These are phyloP conservation scores for Scelioninae gen. 2 DNA, from an alignment of 2,888 invertebrate species.

Conservation along the genomic window DNA sequence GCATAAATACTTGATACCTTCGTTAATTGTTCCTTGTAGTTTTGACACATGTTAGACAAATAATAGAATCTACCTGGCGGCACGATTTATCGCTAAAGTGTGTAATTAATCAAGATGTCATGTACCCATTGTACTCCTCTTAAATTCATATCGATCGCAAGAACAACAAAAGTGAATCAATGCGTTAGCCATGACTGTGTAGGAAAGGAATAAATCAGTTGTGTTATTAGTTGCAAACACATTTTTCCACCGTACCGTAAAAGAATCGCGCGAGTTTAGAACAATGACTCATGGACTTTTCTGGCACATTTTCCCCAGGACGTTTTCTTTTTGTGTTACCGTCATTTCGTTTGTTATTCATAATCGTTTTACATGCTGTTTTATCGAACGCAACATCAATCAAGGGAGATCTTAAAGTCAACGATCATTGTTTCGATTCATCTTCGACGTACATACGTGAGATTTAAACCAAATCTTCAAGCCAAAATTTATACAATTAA, in stretches of 20 bases:
- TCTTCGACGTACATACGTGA: no score
- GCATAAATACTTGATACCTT: constrained; percentile 21
- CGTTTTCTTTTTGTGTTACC: constrained; percentile 15
- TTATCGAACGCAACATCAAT: constrained; percentile 10
- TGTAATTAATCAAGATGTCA: constrained; percentile 42
- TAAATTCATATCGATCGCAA: constrained; percentile 27
- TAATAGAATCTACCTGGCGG: constrained; percentile 25
- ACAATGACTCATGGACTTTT: constrained; percentile 28
- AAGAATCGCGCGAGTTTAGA: constrained; percentile 29
- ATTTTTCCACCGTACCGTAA: neutral
- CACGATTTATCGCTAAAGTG: constrained; percentile 20
- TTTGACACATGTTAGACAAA: constrained; percentile 26
- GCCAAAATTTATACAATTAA: no score
- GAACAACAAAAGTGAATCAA: constrained; percentile 27
- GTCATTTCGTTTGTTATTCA: constrained; percentile 15
- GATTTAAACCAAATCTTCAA: no score
- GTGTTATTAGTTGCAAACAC: constrained; percentile 15
- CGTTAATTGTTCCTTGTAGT: no score
- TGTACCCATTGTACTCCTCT: constrained; percentile 13
- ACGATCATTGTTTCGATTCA: no score
- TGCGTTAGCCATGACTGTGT: constrained; percentile 13
- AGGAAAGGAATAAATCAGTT: constrained; percentile 18
- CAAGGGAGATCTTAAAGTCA: no score
- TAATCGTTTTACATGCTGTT: constrained; percentile 20
- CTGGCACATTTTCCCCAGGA: neutral